phyloP scores from a whole-genome alignment of 2,888 invertebrate species.

The Cerastis leucographa region DNA sequence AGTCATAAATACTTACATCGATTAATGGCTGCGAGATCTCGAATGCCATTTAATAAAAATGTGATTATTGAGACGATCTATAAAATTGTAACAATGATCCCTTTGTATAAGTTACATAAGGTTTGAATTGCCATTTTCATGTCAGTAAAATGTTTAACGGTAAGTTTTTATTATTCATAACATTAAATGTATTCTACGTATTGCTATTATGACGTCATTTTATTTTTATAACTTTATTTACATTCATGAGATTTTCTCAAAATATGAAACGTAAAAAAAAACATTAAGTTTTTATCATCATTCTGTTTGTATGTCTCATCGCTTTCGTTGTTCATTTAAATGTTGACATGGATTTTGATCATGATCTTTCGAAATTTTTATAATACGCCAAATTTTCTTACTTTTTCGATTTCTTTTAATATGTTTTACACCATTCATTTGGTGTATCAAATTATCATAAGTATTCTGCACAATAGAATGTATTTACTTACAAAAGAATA shows the following conservation, averaged over 20 bases:
- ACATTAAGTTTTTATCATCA: constrained; percentile 28
- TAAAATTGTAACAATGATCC: constrained; percentile 28
- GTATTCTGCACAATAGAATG: neutral
- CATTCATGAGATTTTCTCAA: constrained; percentile 44
- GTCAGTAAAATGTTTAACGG: constrained; percentile 43
- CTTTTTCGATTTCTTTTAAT: neutral
- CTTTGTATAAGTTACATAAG: constrained; percentile 30
- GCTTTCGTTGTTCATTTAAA: constrained; percentile 2
- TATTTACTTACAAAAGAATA: neutral
- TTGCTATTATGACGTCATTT: constrained; percentile 42
- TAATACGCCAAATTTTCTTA: neutral
- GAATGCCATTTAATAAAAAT: constrained; percentile 6
- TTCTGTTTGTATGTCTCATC: neutral
- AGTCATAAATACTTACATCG: constrained; percentile 3
- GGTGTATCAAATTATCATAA: neutral
- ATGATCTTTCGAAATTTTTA: neutral
- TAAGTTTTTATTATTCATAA: constrained; percentile 53
- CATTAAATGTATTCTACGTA: constrained; percentile 42
- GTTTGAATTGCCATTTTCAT: constrained; percentile 26
- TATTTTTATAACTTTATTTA: constrained; percentile 54
- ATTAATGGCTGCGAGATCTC: neutral
- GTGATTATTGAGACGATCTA: neutral
- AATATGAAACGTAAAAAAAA: constrained; percentile 39
- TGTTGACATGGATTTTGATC: neutral
- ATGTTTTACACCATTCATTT: neutral